These are phyloP conservation scores for Cabera pusaria DNA, from an alignment of 2,888 invertebrate genomes.

Conservation along the genomic window DNA sequence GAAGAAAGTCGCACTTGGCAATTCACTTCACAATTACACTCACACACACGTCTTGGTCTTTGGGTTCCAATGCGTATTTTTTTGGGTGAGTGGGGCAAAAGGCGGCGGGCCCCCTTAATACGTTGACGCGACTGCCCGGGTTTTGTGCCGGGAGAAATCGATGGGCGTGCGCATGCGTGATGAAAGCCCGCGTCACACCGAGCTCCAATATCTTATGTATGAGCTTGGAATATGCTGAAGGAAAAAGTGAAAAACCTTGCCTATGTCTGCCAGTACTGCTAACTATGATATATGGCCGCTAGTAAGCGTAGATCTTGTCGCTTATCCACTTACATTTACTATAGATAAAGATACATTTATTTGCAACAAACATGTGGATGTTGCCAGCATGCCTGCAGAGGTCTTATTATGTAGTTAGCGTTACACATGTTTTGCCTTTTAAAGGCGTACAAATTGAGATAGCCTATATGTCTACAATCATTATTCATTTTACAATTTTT, in stretches of 20 bases:
- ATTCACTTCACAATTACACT: slow-evolving; percentile 31
- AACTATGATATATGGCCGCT: slow-evolving; percentile 38
- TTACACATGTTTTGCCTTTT: too few relatives aligned
- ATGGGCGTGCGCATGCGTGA: slow-evolving; percentile 70
- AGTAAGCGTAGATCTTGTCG: too few relatives aligned
- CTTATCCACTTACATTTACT: too few relatives aligned
- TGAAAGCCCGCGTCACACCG: slow-evolving; percentile 58
- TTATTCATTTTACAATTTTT: too few relatives aligned
- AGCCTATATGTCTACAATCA: too few relatives aligned
- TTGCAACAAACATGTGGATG: too few relatives aligned
- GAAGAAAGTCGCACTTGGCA: slow-evolving; percentile 15
- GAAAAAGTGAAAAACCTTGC: slow-evolving; percentile 62
- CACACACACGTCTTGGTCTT: slow-evolving; percentile 45
- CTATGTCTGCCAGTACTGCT: slow-evolving; percentile 32
- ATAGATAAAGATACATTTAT: too few relatives aligned
- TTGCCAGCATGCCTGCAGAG: too few relatives aligned
- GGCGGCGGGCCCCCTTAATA: slow-evolving; percentile 41
- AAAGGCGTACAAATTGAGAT: too few relatives aligned
- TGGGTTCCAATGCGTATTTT: slow-evolving; percentile 67
- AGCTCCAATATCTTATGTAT: slow-evolving; percentile 79
- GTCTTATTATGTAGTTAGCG: too few relatives aligned
- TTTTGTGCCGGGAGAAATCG: slow-evolving; percentile 63
- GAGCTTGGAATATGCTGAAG: slow-evolving; percentile 62
- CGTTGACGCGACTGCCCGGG: slow-evolving; percentile 66
- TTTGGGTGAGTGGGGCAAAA: slow-evolving; percentile 47